phyloP scores from a whole-genome alignment of 2,797 vertebrate species.

The Eulemur rubriventer region DNA sequence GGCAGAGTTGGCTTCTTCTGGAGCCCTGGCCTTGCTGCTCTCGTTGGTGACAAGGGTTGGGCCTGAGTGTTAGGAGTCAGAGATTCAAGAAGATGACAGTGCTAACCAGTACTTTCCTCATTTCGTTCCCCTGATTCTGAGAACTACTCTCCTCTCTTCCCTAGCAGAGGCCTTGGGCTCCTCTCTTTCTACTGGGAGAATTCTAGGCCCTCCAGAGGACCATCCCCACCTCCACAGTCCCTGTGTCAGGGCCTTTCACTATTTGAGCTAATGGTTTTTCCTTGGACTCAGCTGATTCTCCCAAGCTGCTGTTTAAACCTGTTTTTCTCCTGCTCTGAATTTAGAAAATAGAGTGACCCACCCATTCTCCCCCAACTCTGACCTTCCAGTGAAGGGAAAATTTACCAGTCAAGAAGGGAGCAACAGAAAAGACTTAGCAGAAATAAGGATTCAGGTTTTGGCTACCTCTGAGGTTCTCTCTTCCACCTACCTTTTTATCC shows the following conservation, averaged over 20 bases:
- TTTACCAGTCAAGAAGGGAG: not conserved
- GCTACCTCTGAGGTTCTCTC: not conserved
- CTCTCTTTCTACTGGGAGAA: not conserved
- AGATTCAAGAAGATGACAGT: not conserved
- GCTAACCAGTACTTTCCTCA: not conserved
- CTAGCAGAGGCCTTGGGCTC: not conserved
- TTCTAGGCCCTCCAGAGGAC: not conserved
- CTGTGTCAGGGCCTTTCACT: not conserved
- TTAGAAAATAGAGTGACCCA: not conserved
- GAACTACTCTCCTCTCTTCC: not conserved
- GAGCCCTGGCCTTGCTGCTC: not conserved
- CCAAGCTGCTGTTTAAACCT: not conserved
- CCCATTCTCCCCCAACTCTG: not conserved
- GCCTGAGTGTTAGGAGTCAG: not conserved
- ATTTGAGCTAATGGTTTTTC: not conserved
- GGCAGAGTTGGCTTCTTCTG: not conserved
- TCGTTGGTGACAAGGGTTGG: not conserved
- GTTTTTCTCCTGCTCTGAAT: slow-evolving; percentile 37
- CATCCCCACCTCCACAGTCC: not conserved
- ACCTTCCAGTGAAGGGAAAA: not conserved
- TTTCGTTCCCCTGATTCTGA: not conserved
- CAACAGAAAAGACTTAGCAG: not conserved
- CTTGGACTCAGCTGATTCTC: not conserved
- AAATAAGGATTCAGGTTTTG: not conserved
- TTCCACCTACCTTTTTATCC: not conserved